Conservation (phyloP, 2,888 invertebrate genomes). For the Herminia tarsipennalis region DNA sequence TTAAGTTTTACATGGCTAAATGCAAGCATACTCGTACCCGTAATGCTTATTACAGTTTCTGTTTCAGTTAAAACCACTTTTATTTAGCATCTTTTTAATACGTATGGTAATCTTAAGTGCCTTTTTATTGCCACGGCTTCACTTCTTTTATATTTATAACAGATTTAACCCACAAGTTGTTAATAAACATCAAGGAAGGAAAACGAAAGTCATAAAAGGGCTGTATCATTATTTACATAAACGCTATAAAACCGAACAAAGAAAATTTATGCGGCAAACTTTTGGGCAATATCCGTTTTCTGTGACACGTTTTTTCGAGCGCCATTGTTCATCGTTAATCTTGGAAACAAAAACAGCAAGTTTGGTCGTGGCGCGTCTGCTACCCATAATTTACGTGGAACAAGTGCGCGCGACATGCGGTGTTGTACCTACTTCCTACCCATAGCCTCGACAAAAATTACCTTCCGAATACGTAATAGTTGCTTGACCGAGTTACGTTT, state of each 20-base stretch:
- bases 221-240: constrained; percentile 72
- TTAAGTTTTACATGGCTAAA: no score
- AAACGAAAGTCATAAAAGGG: constrained; percentile 60
- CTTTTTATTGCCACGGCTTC: constrained; percentile 34
- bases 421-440: constrained; percentile 43
- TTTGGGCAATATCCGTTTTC: constrained; percentile 77
- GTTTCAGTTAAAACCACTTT: constrained; percentile 5
- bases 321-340: constrained; percentile 83
- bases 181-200: constrained; percentile 45
- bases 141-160: constrained; percentile 38
- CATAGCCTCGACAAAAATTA: constrained; percentile 54
- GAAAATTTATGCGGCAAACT: constrained; percentile 77
- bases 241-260: constrained; percentile 69
- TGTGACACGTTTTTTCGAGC: constrained; percentile 80
- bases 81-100: constrained; percentile 25
- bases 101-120: constrained; percentile 34
- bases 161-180: constrained; percentile 44
- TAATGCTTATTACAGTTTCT: no score
- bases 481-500: constrained; percentile 22
- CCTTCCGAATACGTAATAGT: constrained; percentile 40
- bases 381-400: constrained; percentile 73
- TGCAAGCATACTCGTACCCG: no score
- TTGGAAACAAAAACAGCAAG: constrained; percentile 83
- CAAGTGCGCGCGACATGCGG: constrained; percentile 78
- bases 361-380: constrained; percentile 70